Evolutionary conservation across 1,140 invertebrate species (phyloP).

Genomic region (Drosophila saltans): DNA sequence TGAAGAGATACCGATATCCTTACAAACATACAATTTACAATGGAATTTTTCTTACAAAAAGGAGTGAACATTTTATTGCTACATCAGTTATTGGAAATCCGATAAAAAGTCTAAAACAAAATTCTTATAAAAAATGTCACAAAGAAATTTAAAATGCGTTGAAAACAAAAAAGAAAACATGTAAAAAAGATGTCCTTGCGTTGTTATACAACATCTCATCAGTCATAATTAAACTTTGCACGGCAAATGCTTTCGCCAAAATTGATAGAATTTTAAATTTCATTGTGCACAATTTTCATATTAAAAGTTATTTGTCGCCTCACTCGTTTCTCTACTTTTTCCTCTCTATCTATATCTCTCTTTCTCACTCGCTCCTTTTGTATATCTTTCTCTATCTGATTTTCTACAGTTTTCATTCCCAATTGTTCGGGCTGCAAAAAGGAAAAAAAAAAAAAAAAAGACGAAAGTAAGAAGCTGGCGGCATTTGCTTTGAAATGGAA

Average conservation of each 20-base stretch:
- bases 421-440: conserved; percentile 40
- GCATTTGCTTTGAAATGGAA: conserved; percentile 71
- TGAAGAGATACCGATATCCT: too few relatives aligned
- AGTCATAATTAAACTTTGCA: conserved; percentile 38
- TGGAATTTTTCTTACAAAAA: too few relatives aligned
- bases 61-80: too few relatives aligned
- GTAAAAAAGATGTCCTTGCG: neutral
- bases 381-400: neutral
- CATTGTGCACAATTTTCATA: conserved; percentile 46
- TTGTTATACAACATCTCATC: conserved; percentile 15
- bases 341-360: neutral
- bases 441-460: conserved; percentile 13
- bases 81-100: too few relatives aligned
- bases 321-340: neutral
- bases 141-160: too few relatives aligned
- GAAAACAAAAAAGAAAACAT: too few relatives aligned
- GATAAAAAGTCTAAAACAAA: too few relatives aligned
- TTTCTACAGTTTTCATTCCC: conserved; percentile 31
- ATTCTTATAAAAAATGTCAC: too few relatives aligned
- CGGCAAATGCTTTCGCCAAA: conserved; percentile 30
- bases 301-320: conserved; percentile 49
- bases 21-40: too few relatives aligned
- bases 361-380: neutral
- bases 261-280: conserved; percentile 66
- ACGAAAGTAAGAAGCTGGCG: conserved; percentile 27